These are phyloP conservation scores for Suncus etruscus DNA, from an alignment of 2,113 vertebrate genomes.

Conservation along the genomic window DNA sequence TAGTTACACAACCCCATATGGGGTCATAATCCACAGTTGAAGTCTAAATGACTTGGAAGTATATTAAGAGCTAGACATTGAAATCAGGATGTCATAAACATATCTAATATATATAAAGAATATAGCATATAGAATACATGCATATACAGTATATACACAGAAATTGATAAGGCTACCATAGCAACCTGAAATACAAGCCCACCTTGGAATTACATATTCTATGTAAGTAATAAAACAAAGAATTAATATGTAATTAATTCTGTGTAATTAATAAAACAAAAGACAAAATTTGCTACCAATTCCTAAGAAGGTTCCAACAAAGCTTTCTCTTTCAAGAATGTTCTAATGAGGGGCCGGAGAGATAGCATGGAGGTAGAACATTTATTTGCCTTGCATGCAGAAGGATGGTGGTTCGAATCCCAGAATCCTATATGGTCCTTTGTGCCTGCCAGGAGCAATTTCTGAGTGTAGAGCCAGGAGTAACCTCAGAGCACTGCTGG, in stretches of 20 bases:
- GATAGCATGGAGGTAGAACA: too few relatives aligned
- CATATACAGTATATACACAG: accelerated
- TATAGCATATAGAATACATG: neutral
- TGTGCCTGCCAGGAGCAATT: too few relatives aligned
- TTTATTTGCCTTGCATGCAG: too few relatives aligned
- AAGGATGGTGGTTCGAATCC: too few relatives aligned
- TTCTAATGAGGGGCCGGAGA: neutral
- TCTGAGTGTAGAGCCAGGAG: too few relatives aligned
- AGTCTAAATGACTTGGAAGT: neutral
- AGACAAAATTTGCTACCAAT: neutral
- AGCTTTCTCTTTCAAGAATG: neutral
- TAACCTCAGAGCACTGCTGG: too few relatives aligned
- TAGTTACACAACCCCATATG: too few relatives aligned
- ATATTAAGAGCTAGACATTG: neutral
- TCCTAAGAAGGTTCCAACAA: neutral
- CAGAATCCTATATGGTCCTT: too few relatives aligned
- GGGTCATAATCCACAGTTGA: neutral
- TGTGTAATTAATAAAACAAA: conserved; percentile 18
- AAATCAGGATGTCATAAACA: neutral
- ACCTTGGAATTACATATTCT: conserved; percentile 12
- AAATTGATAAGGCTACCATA: neutral
- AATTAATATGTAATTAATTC: neutral
- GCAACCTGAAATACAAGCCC: neutral
- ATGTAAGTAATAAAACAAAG: conserved; percentile 19
- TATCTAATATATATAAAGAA: neutral